Evolutionary conservation across 2,113 vertebrate species (phyloP), one percentile per base, ranked within the genome.

Genomic region (Nymphicus hollandicus): DNA sequence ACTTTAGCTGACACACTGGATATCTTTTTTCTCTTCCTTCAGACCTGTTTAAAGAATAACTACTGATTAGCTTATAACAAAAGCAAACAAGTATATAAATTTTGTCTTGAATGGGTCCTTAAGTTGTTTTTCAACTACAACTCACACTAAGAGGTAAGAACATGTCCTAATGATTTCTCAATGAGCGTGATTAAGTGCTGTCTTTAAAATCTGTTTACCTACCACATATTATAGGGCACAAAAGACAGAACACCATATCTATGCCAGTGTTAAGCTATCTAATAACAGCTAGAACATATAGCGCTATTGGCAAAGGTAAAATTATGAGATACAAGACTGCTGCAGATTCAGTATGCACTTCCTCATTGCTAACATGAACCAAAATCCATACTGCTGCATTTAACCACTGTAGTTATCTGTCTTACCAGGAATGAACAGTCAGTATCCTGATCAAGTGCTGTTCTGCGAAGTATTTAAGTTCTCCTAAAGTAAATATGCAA

Each of bases 171-270:
- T 74, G 93, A 94, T 91, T 95, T 94, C 85, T 11, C 89, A 83
- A 25, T 77, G 31, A 81, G 58, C 0, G 7, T 91, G 87, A 97
- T 86, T 77, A 93, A 95, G 41, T 3, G 19, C 52, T 80, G 85
- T 7, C 94, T 86, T 93, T 88, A 92, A 83, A 93, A 55, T 16
- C 66, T 88, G 53, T 96, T 92, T 86, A 47, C 49, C 58, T 18
- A 9, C 68, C 76, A 43, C 49, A 25, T 53, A 91, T 85, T 56
- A 49, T 0, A 66, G 23, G 28, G 66, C 52, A 77, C 43, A 58
- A 22, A 7, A 86, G 81, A 28, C 79, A 93, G 39, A 88, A 41
- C 29, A 93, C 79, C 49, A 3, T 33, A 65, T 27, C 53, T 7
- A 49, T 28, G 81, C 53, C 64, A 56, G 47, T 0, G 0, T 4